Conservation (phyloP, 1,140 invertebrate species). For the Hirudo medicinalis region DNA sequence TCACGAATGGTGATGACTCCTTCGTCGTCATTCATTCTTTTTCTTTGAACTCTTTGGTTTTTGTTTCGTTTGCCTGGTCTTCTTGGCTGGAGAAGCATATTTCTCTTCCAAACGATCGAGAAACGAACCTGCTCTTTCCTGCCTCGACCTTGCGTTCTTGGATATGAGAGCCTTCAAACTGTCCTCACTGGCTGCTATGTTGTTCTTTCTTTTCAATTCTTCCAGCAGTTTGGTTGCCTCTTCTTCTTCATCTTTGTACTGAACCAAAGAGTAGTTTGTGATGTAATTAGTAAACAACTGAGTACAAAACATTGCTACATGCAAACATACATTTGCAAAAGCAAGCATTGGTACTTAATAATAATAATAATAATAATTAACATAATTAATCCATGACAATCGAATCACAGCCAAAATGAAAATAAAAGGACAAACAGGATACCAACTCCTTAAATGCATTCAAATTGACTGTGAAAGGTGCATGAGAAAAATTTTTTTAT, state of each 20-base stretch:
- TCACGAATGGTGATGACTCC: background rate
- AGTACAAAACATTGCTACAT: background rate
- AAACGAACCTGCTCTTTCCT: constrained; percentile 35
- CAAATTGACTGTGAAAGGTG: constrained; percentile 7
- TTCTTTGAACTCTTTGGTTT: background rate
- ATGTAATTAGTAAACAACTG: background rate
- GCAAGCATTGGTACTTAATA: constrained; percentile 2
- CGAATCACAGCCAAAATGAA: too few species aligned
- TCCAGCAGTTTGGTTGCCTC: constrained; percentile 30
- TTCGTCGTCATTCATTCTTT: background rate
- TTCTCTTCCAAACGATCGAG: constrained; percentile 41
- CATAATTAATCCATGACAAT: too few species aligned
- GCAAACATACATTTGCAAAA: background rate
- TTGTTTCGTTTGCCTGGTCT: constrained; percentile 22
- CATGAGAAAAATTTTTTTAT: background rate
- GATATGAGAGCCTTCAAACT: constrained; percentile 36
- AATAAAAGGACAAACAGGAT: too few species aligned
- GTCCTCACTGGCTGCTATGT: constrained; percentile 24
- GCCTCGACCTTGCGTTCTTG: constrained; percentile 32
- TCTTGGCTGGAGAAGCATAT: constrained; percentile 33
- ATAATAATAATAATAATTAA: constrained; percentile 6
- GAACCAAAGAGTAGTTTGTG: constrained; percentile 17
- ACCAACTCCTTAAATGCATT: background rate
- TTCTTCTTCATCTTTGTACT: constrained; percentile 38
- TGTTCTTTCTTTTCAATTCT: constrained; percentile 31